Evolutionary conservation across 2,113 vertebrate species (phyloP).

Genomic region (Dipodomys stephensi): DNA sequence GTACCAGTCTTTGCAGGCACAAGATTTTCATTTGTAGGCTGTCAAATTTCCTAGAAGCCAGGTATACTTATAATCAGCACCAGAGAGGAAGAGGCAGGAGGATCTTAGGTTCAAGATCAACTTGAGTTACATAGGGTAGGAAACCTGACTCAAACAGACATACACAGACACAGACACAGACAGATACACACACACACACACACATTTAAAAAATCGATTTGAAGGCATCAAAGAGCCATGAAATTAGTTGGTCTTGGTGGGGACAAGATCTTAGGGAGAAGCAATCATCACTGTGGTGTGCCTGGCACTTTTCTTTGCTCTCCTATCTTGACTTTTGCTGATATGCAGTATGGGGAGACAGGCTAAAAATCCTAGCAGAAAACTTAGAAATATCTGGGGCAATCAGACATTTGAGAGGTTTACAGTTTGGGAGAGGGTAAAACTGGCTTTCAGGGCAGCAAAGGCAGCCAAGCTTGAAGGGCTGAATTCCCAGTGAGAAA

Average conservation of each 20-base stretch:
- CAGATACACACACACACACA: neutral
- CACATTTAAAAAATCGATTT: neutral
- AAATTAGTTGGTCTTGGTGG: neutral
- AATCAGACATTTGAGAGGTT: neutral
- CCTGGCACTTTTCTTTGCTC: neutral
- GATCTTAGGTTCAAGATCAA: no score
- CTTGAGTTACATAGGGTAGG: no score
- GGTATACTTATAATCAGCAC: no score
- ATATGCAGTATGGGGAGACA: neutral
- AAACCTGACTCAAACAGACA: neutral
- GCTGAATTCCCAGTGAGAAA: constrained; percentile 22
- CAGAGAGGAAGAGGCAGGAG: no score
- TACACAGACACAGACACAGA: neutral
- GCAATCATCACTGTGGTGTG: neutral
- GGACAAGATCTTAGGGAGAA: neutral
- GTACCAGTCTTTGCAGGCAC: neutral
- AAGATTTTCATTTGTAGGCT: neutral
- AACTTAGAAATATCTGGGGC: neutral
- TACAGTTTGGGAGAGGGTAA: neutral
- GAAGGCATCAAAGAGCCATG: neutral
- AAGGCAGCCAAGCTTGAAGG: neutral
- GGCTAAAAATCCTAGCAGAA: neutral
- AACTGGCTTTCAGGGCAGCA: neutral
- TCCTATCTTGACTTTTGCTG: constrained; percentile 3
- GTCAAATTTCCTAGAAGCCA: neutral